A percentile compares a stretch with the other conserved stretches of the same genome.
These are phyloP conservation scores for Zonitis immaculata DNA, from an alignment of 2,888 invertebrate species.

Conservation along the genomic window DNA sequence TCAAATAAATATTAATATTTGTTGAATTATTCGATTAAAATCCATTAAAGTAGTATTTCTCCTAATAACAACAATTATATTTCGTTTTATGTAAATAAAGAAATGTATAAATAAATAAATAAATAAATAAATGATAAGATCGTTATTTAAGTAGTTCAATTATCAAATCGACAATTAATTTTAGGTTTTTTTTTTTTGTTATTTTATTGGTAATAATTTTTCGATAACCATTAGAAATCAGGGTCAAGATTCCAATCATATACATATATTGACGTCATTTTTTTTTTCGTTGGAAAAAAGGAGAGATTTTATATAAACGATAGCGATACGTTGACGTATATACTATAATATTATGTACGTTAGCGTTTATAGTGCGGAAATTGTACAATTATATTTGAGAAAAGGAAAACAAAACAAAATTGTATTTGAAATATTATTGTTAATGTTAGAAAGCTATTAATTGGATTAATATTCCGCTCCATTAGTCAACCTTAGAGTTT, in stretches of 20 bases:
- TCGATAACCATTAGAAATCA: not conserved
- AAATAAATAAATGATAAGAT: not conserved
- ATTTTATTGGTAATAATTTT: not conserved
- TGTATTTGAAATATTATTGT: not conserved
- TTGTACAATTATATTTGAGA: too few relatives aligned
- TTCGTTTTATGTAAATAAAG: too few relatives aligned
- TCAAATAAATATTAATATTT: too few relatives aligned
- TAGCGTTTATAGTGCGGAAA: too few relatives aligned
- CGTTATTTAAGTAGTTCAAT: not conserved
- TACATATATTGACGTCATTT: not conserved
- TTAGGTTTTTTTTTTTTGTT: not conserved
- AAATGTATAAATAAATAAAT: not conserved
- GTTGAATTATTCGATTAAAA: too few relatives aligned
- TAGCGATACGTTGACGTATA: too few relatives aligned
- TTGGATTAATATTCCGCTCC: conserved; percentile 25
- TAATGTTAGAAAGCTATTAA: conserved; percentile 26
- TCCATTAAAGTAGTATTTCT: too few relatives aligned
- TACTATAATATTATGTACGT: too few relatives aligned
- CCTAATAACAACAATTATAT: too few relatives aligned
- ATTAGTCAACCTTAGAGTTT: conserved; percentile 26
- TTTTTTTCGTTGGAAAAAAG: too few relatives aligned
- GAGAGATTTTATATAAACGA: too few relatives aligned
- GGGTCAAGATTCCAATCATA: conserved; percentile 1
- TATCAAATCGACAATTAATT: not conserved
- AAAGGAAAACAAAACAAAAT: too few relatives aligned